Conservation (phyloP, 2,888 invertebrate genomes). For the Sisyra nigra region DNA sequence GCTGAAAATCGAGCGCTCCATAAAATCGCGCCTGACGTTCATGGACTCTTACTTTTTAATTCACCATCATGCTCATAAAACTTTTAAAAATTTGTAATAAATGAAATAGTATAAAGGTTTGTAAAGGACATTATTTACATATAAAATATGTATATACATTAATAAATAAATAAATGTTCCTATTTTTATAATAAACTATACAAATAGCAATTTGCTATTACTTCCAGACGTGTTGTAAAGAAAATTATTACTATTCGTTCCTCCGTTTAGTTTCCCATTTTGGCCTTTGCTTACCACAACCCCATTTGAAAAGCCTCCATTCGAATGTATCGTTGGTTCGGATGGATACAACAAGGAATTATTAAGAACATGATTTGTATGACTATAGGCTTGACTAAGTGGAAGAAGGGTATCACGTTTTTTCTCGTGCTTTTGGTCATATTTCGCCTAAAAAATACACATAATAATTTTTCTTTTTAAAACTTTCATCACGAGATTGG, state of each 20-base stretch:
- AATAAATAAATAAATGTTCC: no score
- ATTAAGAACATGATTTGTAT: constrained; percentile 54
- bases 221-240: constrained; percentile 19
- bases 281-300: constrained; percentile 13
- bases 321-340: constrained; percentile 11
- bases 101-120: no score
- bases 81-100: no score
- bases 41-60: no score
- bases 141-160: no score
- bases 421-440: constrained; percentile 39
- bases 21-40: no score
- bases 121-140: no score
- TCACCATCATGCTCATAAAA: no score
- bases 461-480: constrained; percentile 2
- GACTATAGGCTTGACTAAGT: constrained; percentile 26
- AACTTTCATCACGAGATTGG: neutral
- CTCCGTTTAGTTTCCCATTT: constrained; percentile 3
- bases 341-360: constrained; percentile 38
- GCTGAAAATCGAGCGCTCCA: no score
- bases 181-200: constrained; percentile 10
- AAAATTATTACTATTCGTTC: constrained; percentile 16
- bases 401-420: constrained; percentile 38
- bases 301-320: constrained; percentile 12
- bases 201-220: constrained; percentile 23
- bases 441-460: constrained; percentile 41